phyloP scores from a whole-genome alignment of 2,113 vertebrate species.

The Callorhinus ursinus region DNA sequence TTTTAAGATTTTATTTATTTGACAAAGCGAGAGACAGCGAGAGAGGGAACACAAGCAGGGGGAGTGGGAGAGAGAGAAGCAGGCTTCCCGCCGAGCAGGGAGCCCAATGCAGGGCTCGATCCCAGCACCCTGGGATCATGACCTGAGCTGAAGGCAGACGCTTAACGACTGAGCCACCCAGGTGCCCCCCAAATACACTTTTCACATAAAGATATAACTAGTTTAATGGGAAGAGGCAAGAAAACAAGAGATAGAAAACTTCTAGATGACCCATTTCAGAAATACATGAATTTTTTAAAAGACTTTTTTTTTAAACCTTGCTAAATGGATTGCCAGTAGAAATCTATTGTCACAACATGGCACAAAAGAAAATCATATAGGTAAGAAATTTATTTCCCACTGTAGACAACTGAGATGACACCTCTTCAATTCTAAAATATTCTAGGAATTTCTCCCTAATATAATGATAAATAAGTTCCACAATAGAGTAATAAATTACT shows the following conservation, averaged over 20 bases:
- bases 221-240: conserved; percentile 5
- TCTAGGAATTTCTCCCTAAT: conserved; percentile 7
- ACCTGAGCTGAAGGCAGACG: too few relatives aligned
- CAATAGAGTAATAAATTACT: not conserved
- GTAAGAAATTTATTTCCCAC: not conserved
- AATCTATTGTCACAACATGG: not conserved
- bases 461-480: not conserved
- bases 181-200: not conserved
- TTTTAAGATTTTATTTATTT: not conserved
- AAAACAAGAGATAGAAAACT: conserved; percentile 28
- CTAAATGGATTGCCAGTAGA: not conserved
- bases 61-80: too few relatives aligned
- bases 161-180: too few relatives aligned
- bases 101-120: too few relatives aligned
- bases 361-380: not conserved
- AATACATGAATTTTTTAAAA: not conserved
- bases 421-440: not conserved
- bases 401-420: not conserved
- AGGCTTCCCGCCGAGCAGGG: too few relatives aligned
- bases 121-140: too few relatives aligned
- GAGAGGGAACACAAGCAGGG: too few relatives aligned
- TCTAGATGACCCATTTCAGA: conserved; percentile 17
- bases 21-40: too few relatives aligned
- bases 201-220: conserved; percentile 21
- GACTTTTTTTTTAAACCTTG: not conserved